Base-by-base conservation (phyloP, 2,113 vertebrate genomes). In the Parus major region DNA sequence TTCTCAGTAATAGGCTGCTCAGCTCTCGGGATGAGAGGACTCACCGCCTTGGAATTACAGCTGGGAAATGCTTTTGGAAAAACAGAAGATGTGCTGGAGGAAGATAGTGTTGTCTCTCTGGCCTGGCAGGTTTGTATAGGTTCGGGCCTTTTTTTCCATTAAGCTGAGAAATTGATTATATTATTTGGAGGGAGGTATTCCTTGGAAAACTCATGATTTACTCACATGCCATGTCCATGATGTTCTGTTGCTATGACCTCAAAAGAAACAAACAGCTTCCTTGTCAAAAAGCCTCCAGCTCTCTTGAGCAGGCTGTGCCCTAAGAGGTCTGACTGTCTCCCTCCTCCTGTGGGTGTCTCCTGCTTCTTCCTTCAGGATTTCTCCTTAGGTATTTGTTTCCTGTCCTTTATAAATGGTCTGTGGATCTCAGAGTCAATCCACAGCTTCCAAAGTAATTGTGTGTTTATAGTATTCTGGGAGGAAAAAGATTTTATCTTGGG, bases 51-150 rank as follows among this genome's bases (percentile, higher is more conserved):
- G 95, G 95, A 93, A 96, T 93, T 91, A 80, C 36, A 93, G 49
- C 71, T 96, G 92, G 90, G 59, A 93, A 86, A 60, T 49, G 85
- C 55, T 80, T 94, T 27, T 82, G 95, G 93, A 95, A 96, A 95
- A 96, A 85, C 36, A 85, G 79, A 60, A 76, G 79, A 79, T 72
- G 49, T 93, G 85, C 53, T 93, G 92, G 90, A 90, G 77, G 63
- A 53, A 31, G 59, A 69, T 14, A 60, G 17, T 42, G 61, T 66
- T 81, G 72, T 91, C 65, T 49, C 19, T 87, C 66, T 80, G 85
- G 22, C 61, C 85, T 93, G 90, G 78, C 82, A 85, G 70, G 57
- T 87, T 71, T 0, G 1, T 29, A 10, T 5, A 46, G 31, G 29
- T 89, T 61, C 52, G 86, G 14, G 5, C 0, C 8, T 52, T 82